A percentile compares a stretch with the other conserved stretches of the same genome.
Evolutionary conservation across 2,888 invertebrate genomes (phyloP).

Genomic region (Abrostola triplasia): DNA sequence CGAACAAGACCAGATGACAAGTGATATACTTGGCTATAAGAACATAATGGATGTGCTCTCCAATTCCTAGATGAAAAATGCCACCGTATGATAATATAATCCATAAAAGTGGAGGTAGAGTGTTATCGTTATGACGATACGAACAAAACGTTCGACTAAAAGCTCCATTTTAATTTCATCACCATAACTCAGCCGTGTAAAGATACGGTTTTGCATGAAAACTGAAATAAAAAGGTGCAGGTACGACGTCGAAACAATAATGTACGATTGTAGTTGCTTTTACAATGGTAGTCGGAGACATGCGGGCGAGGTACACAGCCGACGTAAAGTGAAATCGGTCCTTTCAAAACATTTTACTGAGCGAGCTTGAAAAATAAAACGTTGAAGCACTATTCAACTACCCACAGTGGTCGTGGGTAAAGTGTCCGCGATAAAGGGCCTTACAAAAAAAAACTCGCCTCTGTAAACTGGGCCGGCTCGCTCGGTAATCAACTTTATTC

Average conservation of each 20-base stretch:
- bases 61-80: conserved; percentile 61
- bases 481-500: conserved; percentile 61
- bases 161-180: conserved; percentile 84
- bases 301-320: conserved; percentile 73
- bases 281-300: conserved; percentile 81
- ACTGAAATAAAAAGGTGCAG: conserved; percentile 81
- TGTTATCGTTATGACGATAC: conserved; percentile 52
- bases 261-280: conserved; percentile 84
- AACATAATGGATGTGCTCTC: conserved; percentile 41
- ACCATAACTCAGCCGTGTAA: conserved; percentile 80
- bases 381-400: conserved; percentile 76
- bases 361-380: conserved; percentile 82
- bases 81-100: conserved; percentile 64
- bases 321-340: conserved; percentile 86
- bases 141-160: conserved; percentile 75
- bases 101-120: conserved; percentile 61
- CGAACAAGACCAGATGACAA: conserved; percentile 29
- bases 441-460: conserved; percentile 64
- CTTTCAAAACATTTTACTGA: conserved; percentile 87
- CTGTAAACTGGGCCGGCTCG: conserved; percentile 55
- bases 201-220: conserved; percentile 81
- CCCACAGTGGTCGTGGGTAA: conserved; percentile 68
- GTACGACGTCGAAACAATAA: conserved; percentile 84
- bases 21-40: conserved; percentile 21
- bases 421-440: conserved; percentile 70